Percentiles rank a stretch among this genome's conserved stretches.
phyloP scores from a whole-genome alignment of 2,113 vertebrate species.

The Corydoras sp. region DNA sequence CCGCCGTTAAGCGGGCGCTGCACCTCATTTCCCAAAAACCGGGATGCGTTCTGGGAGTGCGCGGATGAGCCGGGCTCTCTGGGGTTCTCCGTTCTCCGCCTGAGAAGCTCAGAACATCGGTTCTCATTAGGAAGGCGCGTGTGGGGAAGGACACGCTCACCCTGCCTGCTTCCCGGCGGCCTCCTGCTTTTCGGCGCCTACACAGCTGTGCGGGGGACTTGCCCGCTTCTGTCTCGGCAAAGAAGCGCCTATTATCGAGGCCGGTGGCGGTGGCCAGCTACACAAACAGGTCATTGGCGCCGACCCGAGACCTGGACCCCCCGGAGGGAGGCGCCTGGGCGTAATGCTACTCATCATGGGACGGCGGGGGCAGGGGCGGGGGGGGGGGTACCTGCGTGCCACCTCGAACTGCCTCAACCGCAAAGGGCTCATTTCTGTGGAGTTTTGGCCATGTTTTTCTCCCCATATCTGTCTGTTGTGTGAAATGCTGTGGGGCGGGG shows the following conservation, averaged over 20 bases:
- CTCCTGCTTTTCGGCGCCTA: conserved; percentile 1
- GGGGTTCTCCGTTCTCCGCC: not conserved
- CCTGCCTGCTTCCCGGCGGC: not conserved
- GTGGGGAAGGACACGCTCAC: not conserved
- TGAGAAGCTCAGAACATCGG: not conserved
- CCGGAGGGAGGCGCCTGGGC: not conserved
- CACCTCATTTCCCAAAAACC: conserved; percentile 16
- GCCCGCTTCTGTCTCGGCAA: too few relatives aligned
- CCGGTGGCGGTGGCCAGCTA: not conserved
- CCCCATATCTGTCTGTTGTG: too few relatives aligned
- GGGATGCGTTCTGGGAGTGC: not conserved
- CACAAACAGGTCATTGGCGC: conserved; percentile 6
- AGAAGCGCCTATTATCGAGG: too few relatives aligned
- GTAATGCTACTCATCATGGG: too few relatives aligned
- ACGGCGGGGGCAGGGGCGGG: too few relatives aligned
- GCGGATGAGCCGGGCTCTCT: not conserved
- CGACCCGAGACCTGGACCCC: not conserved
- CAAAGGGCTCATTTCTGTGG: too few relatives aligned
- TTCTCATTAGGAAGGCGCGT: not conserved
- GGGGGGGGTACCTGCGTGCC: too few relatives aligned
- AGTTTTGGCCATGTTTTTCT: too few relatives aligned
- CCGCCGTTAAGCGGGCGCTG: not conserved
- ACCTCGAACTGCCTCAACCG: too few relatives aligned
- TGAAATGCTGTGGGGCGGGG: too few relatives aligned
- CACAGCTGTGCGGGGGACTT: conserved; percentile 30